Percentiles rank a stretch among this genome's conserved stretches.
phyloP scores from a whole-genome alignment of 2,113 vertebrate genomes.

The Nannospalax galili region DNA sequence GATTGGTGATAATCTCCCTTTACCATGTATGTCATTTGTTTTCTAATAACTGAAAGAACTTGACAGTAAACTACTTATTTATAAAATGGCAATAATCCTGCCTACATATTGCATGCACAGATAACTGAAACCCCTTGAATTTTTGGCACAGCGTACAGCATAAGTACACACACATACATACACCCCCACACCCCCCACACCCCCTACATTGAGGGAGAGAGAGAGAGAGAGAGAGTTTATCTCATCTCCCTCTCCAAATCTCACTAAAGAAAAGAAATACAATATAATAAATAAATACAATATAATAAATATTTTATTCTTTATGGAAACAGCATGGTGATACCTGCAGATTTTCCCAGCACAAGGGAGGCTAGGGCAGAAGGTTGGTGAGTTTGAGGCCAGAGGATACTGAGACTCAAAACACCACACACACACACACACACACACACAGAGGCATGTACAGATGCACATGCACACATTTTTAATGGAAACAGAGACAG shows the following conservation, averaged over 20 bases:
- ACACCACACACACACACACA: neutral
- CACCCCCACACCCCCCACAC: neutral
- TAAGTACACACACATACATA: neutral
- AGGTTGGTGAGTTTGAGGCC: neutral
- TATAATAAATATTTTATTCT: too few relatives aligned
- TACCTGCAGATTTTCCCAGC: neutral
- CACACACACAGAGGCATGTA: too few relatives aligned
- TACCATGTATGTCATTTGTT: slow-evolving; percentile 9
- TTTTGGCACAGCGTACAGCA: neutral
- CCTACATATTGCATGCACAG: neutral
- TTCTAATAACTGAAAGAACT: slow-evolving; percentile 32
- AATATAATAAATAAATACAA: too few relatives aligned
- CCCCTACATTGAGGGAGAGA: neutral
- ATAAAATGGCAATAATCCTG: neutral
- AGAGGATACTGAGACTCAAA: neutral
- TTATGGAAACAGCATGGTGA: neutral
- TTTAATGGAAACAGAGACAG: neutral
- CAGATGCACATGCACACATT: neutral
- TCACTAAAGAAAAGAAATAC: neutral
- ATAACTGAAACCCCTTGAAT: neutral
- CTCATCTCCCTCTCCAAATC: neutral
- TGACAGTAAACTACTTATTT: neutral
- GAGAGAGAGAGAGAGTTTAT: neutral
- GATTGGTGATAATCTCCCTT: neutral
- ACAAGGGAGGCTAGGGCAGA: neutral